phyloP scores from a whole-genome alignment of 1,140 invertebrate genomes.

The Asbolus verrucosus region DNA sequence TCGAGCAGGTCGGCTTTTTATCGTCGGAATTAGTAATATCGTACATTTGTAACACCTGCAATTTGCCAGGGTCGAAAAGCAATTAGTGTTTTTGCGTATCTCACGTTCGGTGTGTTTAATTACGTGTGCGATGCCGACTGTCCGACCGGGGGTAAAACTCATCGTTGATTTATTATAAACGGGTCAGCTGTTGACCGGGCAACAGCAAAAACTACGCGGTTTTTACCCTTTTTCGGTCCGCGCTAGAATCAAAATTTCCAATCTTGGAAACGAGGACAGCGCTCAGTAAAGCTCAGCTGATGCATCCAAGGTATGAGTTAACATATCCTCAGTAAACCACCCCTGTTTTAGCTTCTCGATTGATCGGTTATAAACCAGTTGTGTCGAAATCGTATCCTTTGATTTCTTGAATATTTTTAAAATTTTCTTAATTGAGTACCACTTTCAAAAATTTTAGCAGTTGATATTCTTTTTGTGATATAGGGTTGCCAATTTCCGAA shows the following conservation, averaged over 20 bases:
- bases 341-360: too few species aligned
- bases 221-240: not conserved
- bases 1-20: conserved; percentile 49
- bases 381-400: too few species aligned
- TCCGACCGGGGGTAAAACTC: conserved; percentile 49
- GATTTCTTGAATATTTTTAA: too few species aligned
- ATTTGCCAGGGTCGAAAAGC: conserved; percentile 62
- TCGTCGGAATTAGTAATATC: conserved; percentile 61
- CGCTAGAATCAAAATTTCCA: not conserved
- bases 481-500: too few species aligned
- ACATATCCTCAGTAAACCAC: too few species aligned
- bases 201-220: conserved; percentile 46
- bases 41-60: conserved; percentile 63
- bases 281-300: too few species aligned
- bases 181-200: conserved; percentile 54
- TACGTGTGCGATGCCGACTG: conserved; percentile 54
- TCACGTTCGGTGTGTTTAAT: conserved; percentile 61
- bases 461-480: too few species aligned
- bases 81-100: conserved; percentile 63
- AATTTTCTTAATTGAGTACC: too few species aligned
- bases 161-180: conserved; percentile 60
- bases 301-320: too few species aligned
- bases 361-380: too few species aligned
- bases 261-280: not conserved
- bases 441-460: too few species aligned